Percentiles rank a stretch among this genome's conserved stretches.
These are phyloP conservation scores for Drosophila subsilvestris DNA, from an alignment of 2,888 invertebrate genomes.

Conservation along the genomic window DNA sequence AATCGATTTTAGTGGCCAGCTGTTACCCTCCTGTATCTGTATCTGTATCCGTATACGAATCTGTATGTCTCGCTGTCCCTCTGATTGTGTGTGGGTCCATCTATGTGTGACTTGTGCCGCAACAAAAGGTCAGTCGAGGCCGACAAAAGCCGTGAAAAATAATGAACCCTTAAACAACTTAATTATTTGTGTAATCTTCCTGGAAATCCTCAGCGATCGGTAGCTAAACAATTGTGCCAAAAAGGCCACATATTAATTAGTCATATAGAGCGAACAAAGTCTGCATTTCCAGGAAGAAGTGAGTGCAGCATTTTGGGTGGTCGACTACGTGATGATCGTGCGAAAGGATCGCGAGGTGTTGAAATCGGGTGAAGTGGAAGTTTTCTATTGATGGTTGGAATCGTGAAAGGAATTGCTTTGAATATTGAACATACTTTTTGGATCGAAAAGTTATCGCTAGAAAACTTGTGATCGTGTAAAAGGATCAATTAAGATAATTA, in stretches of 20 bases:
- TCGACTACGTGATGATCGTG: constrained; percentile 26
- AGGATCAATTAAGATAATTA: background rate
- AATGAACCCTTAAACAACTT: constrained; percentile 73
- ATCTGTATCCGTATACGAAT: constrained; percentile 3
- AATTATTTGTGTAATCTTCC: constrained; percentile 69
- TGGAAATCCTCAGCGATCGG: constrained; percentile 58
- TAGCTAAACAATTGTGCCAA: constrained; percentile 75
- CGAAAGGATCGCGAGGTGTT: constrained; percentile 2
- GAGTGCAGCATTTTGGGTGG: constrained; percentile 57
- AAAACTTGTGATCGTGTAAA: background rate
- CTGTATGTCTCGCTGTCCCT: background rate
- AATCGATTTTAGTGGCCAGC: constrained; percentile 70
- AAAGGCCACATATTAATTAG: constrained; percentile 74
- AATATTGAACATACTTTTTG: no score
- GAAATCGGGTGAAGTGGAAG: background rate
- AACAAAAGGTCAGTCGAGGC: constrained; percentile 43
- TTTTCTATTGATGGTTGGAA: background rate
- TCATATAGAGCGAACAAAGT: constrained; percentile 53
- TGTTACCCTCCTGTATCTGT: constrained; percentile 26
- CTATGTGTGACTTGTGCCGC: constrained; percentile 71
- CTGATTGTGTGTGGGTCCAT: constrained; percentile 37
- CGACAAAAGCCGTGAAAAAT: constrained; percentile 77
- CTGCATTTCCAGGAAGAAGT: constrained; percentile 64
- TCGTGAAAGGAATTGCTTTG: background rate
- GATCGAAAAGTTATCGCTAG: background rate